phyloP scores from a whole-genome alignment of 2,113 vertebrate species.

The Micromys minutus region DNA sequence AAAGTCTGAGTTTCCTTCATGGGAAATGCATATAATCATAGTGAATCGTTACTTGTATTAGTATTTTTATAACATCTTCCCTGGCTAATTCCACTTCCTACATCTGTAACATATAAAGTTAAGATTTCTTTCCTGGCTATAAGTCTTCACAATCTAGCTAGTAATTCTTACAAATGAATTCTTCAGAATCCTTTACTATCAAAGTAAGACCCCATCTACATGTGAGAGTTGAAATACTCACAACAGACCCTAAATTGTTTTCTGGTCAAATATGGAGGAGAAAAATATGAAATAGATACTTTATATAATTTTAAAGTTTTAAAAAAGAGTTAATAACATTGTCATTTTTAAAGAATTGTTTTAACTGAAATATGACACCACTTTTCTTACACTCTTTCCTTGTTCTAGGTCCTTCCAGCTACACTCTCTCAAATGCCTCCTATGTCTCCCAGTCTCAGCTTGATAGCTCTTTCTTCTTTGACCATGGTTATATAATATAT shows the following conservation, averaged over 20 bases:
- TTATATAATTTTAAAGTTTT: background rate
- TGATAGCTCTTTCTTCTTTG: background rate
- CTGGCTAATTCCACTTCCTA: background rate
- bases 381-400: background rate
- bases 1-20: slow-evolving; percentile 58
- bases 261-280: background rate
- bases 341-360: background rate
- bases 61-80: slow-evolving; percentile 11
- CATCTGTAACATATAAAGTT: background rate
- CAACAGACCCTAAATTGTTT: background rate
- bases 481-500: background rate
- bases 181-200: background rate
- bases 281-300: background rate
- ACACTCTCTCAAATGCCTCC: too few relatives aligned
- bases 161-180: background rate
- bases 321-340: background rate
- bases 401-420: background rate
- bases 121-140: background rate
- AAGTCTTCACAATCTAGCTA: background rate
- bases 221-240: background rate
- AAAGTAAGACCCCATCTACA: too few relatives aligned
- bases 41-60: background rate
- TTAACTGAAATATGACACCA: background rate
- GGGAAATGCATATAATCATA: slow-evolving; percentile 27
- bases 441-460: background rate